A percentile compares a stretch with the other conserved stretches of the same genome.
Evolutionary conservation across 2,888 invertebrate species (phyloP).

Genomic region (Cerastis leucographa): DNA sequence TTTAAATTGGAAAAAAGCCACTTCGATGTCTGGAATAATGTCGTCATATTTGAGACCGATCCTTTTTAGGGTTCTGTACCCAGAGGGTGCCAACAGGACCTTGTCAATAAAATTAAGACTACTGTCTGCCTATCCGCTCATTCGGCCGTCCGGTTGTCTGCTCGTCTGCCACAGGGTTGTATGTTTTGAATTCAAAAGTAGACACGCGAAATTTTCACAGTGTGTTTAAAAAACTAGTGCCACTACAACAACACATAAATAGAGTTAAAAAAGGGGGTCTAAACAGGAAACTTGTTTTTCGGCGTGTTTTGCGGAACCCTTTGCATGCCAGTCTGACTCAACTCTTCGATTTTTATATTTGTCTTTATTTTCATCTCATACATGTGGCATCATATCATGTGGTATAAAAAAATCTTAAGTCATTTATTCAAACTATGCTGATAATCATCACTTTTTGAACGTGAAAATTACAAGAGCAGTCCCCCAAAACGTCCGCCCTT

Average conservation of each 20-base stretch:
- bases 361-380: background rate
- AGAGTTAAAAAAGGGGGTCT: background rate
- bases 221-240: too few relatives aligned
- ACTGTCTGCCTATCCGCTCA: background rate
- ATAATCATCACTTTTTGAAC: too few relatives aligned
- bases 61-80: background rate
- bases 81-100: background rate
- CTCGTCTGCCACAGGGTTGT: background rate
- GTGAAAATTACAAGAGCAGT: too few relatives aligned
- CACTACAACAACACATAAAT: background rate
- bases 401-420: too few relatives aligned
- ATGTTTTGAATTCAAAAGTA: background rate
- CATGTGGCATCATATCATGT: too few relatives aligned
- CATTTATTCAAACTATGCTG: too few relatives aligned
- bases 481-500: too few relatives aligned
- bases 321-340: background rate
- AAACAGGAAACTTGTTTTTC: background rate
- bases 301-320: background rate
- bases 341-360: background rate
- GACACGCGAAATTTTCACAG: background rate
- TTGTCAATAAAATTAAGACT: background rate
- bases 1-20: conserved; percentile 66
- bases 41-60: conserved; percentile 35
- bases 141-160: background rate
- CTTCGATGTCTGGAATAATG: conserved; percentile 50